phyloP scores from a whole-genome alignment of 2,113 vertebrate species.

The Micromys minutus region DNA sequence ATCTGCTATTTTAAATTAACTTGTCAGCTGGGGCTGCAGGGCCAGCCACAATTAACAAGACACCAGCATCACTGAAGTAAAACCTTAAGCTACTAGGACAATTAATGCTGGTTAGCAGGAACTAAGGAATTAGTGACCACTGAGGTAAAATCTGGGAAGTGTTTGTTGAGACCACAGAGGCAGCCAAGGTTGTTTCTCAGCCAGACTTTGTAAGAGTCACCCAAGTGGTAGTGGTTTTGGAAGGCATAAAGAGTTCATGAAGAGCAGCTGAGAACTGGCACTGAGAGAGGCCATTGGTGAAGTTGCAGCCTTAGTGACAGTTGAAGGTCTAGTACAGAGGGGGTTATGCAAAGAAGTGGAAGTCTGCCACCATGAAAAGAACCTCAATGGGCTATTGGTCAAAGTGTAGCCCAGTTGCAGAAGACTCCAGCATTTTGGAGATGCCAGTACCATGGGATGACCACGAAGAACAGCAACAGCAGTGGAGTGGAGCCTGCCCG shows the following conservation, averaged over 20 bases:
- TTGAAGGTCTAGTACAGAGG: not conserved
- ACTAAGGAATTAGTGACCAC: not conserved
- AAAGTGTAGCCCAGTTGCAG: not conserved
- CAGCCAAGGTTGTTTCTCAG: not conserved
- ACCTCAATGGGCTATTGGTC: not conserved
- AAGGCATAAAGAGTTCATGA: not conserved
- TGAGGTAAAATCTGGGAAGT: not conserved
- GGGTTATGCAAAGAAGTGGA: not conserved
- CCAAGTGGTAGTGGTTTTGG: not conserved
- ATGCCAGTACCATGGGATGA: not conserved
- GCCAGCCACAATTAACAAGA: not conserved
- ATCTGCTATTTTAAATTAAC: not conserved
- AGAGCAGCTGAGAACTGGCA: not conserved
- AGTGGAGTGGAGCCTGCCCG: not conserved
- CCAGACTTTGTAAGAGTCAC: not conserved
- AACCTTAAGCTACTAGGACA: not conserved
- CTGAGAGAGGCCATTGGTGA: not conserved
- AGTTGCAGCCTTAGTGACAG: not conserved
- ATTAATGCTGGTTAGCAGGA: not conserved
- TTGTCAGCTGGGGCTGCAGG: not conserved
- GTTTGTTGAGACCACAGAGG: not conserved
- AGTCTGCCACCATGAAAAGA: not conserved
- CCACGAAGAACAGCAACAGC: not conserved
- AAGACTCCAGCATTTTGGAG: not conserved
- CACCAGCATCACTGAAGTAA: not conserved